phyloP scores from a whole-genome alignment of 2,113 vertebrate species.

The Oreochromis spilurus region DNA sequence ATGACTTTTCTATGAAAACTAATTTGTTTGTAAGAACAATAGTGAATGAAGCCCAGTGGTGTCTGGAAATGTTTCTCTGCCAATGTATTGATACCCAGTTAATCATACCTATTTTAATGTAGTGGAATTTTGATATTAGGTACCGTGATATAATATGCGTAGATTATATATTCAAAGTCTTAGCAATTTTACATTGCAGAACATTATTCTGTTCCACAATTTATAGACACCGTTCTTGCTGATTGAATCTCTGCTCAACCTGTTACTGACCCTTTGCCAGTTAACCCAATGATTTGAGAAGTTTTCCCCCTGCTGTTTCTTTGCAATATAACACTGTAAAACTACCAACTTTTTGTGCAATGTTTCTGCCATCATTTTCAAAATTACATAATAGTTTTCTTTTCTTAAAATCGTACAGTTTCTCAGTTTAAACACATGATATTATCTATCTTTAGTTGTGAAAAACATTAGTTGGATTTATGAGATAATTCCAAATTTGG shows the following conservation, averaged over 20 bases:
- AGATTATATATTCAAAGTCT: neutral
- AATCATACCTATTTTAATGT: neutral
- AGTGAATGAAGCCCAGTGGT: neutral
- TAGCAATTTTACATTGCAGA: neutral
- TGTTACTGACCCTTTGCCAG: neutral
- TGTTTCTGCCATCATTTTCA: rapidly evolving
- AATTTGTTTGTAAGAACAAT: neutral
- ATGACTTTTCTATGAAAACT: rapidly evolving
- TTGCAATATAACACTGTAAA: rapidly evolving
- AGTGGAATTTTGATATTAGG: neutral
- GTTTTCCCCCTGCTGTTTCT: rapidly evolving
- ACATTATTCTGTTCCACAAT: rapidly evolving
- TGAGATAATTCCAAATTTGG: neutral
- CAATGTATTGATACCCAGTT: rapidly evolving
- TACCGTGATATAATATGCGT: neutral
- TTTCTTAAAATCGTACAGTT: rapidly evolving
- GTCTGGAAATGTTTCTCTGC: neutral
- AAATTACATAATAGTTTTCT: neutral
- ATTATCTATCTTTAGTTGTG: rapidly evolving
- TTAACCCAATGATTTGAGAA: rapidly evolving
- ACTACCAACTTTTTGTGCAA: neutral
- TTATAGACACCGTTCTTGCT: rapidly evolving
- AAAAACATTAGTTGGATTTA: neutral
- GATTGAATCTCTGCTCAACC: neutral
- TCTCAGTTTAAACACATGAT: neutral